Percentiles rank a stretch among this genome's conserved stretches.
Evolutionary conservation across 2,113 vertebrate genomes (phyloP).

Genomic region (Halichoeres trimaculatus): DNA sequence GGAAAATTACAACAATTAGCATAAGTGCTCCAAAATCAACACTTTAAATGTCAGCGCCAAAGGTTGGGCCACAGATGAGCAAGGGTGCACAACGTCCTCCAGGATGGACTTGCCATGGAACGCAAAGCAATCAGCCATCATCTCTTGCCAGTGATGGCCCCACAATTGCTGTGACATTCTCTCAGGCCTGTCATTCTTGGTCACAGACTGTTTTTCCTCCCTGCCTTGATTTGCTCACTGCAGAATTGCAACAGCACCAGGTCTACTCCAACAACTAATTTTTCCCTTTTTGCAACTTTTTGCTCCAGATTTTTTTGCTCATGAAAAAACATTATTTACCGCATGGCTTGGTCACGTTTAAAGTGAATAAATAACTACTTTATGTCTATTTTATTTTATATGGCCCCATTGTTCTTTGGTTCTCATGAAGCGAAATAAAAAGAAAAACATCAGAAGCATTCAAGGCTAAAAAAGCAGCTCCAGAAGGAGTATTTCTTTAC

Average conservation of each 20-base stretch:
- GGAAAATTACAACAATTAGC: constrained; percentile 99
- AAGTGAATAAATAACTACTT: constrained; percentile 1
- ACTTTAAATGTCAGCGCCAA: constrained; percentile 99
- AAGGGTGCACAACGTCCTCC: constrained; percentile 92
- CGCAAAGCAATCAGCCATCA: constrained; percentile 99
- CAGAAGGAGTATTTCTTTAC: constrained; percentile 5
- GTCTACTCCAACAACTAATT: constrained; percentile 68
- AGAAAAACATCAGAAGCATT: neutral
- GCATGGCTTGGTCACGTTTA: constrained; percentile 4
- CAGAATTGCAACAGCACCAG: constrained; percentile 85
- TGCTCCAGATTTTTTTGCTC: constrained; percentile 42
- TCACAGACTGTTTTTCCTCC: constrained; percentile 87
- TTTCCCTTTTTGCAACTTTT: constrained; percentile 39
- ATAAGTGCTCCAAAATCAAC: constrained; percentile 99
- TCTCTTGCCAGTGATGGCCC: constrained; percentile 96
- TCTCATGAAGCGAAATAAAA: constrained; percentile 2
- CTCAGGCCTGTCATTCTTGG: constrained; percentile 95
- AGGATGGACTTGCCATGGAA: constrained; percentile 94
- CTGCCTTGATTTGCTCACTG: constrained; percentile 86
- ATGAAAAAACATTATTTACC: constrained; percentile 8
- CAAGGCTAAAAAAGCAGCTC: neutral
- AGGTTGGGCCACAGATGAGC: constrained; percentile 97
- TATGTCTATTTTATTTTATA: constrained; percentile 32
- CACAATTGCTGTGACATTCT: constrained; percentile 99
- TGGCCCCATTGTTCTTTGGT: constrained; percentile 11